Percentiles rank a stretch among this genome's conserved stretches.
phyloP scores from a whole-genome alignment of 2,888 invertebrate species.

The Heterodera filipjevi region DNA sequence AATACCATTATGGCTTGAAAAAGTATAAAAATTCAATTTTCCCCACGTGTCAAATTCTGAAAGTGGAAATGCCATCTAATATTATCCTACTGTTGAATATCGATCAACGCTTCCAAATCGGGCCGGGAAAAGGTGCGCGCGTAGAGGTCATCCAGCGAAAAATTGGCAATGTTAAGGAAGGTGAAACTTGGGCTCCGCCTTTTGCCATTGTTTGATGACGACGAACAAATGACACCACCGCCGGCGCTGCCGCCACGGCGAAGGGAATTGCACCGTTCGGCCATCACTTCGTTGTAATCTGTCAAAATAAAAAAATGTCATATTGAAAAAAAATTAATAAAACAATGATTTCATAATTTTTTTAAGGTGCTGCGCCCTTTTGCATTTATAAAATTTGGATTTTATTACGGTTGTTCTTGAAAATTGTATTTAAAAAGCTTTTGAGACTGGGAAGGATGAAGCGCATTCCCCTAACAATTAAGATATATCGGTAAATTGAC shows the following conservation, averaged over 20 bases:
- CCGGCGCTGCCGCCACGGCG: not conserved
- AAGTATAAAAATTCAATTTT: not conserved
- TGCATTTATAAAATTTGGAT: too few species aligned
- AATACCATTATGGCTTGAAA: too few species aligned
- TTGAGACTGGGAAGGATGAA: too few species aligned
- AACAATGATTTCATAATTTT: too few species aligned
- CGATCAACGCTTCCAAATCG: slow-evolving; percentile 28
- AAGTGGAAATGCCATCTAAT: not conserved
- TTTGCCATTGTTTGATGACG: not conserved
- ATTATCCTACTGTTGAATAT: slow-evolving; percentile 22
- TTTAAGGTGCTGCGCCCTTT: too few species aligned
- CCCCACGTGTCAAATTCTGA: not conserved
- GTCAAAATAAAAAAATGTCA: not conserved
- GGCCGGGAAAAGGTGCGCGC: slow-evolving; percentile 3
- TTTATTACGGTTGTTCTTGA: too few species aligned
- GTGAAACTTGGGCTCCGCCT: slow-evolving; percentile 3
- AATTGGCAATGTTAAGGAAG: slow-evolving; percentile 25
- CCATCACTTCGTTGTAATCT: slow-evolving; percentile 39
- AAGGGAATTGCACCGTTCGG: slow-evolving; percentile 40
- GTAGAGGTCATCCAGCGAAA: slow-evolving; percentile 15
- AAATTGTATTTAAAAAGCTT: too few species aligned
- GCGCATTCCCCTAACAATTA: too few species aligned
- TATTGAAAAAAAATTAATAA: not conserved
- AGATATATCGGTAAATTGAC: too few species aligned
- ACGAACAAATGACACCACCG: not conserved